Conservation (phyloP, 2,888 invertebrate species). For the Chromoteleia sp. region DNA sequence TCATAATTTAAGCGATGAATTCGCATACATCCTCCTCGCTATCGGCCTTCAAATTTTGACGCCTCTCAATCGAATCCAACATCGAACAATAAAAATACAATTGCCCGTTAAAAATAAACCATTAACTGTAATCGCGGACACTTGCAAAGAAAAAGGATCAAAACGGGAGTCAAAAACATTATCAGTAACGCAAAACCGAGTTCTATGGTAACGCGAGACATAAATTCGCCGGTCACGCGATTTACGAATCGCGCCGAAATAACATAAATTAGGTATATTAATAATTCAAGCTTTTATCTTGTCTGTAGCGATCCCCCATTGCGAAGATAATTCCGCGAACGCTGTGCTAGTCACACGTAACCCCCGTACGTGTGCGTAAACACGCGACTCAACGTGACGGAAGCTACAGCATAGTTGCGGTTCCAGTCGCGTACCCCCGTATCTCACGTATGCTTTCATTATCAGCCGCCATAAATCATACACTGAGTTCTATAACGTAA, state of each 20-base stretch:
- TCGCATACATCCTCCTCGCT: neutral
- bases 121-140: constrained; percentile 25
- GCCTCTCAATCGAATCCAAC: constrained; percentile 1
- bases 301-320: constrained; percentile 70
- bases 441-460: constrained; percentile 83
- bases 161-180: constrained; percentile 20
- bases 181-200: constrained; percentile 33
- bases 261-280: constrained; percentile 77
- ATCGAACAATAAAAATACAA: constrained; percentile 28
- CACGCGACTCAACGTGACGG: constrained; percentile 74
- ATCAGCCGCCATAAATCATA: constrained; percentile 83
- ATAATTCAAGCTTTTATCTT: constrained; percentile 80
- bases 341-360: constrained; percentile 43
- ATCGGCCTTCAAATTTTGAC: neutral
- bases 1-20: neutral
- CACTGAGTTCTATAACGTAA: constrained; percentile 79
- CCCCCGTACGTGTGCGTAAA: constrained; percentile 61
- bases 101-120: constrained; percentile 8
- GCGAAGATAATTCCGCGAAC: constrained; percentile 75
- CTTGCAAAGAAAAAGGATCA: no score
- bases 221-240: constrained; percentile 44
- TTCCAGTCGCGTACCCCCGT: constrained; percentile 71
- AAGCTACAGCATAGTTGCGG: constrained; percentile 78
- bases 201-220: constrained; percentile 23
- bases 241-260: constrained; percentile 69